These are phyloP conservation scores for Drusus annulatus DNA, from an alignment of 1,140 invertebrate species.

Conservation along the genomic window DNA sequence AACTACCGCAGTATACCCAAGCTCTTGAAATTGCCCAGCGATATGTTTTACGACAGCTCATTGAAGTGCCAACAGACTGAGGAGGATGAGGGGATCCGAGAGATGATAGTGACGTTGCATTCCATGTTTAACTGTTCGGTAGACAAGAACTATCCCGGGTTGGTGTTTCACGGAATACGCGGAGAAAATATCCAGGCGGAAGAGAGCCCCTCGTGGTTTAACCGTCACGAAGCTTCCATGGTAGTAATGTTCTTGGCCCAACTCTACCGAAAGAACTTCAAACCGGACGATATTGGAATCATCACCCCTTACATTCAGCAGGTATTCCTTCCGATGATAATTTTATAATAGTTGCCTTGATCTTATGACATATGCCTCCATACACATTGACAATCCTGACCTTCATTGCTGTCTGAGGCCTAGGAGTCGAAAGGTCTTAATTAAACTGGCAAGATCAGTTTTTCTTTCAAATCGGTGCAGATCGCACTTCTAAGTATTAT, in stretches of 20 bases:
- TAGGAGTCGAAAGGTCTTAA: no score
- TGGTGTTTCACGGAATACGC: constrained; percentile 88
- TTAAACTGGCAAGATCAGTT: no score
- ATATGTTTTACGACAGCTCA: constrained; percentile 87
- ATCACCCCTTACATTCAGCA: constrained; percentile 95
- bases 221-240: constrained; percentile 86
- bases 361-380: no score
- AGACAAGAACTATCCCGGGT: constrained; percentile 65
- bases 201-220: constrained; percentile 92
- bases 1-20: constrained; percentile 87
- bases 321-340: constrained; percentile 69
- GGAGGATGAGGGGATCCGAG: constrained; percentile 62
- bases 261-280: constrained; percentile 77
- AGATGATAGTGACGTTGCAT: constrained; percentile 11
- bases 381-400: no score
- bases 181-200: constrained; percentile 81
- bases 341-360: constrained; percentile 20
- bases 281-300: constrained; percentile 86
- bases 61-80: constrained; percentile 73
- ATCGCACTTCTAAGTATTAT: no score
- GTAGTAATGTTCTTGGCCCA: constrained; percentile 73
- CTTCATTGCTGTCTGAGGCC: no score
- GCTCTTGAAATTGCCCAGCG: constrained; percentile 83
- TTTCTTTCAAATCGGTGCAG: no score
- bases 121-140: constrained; percentile 45